Evolutionary conservation across 37 sponge, comb jelly and placozoan species (phyloP), one percentile per base, ranked within the genome.

Genomic region (Axinella damicornis): DNA sequence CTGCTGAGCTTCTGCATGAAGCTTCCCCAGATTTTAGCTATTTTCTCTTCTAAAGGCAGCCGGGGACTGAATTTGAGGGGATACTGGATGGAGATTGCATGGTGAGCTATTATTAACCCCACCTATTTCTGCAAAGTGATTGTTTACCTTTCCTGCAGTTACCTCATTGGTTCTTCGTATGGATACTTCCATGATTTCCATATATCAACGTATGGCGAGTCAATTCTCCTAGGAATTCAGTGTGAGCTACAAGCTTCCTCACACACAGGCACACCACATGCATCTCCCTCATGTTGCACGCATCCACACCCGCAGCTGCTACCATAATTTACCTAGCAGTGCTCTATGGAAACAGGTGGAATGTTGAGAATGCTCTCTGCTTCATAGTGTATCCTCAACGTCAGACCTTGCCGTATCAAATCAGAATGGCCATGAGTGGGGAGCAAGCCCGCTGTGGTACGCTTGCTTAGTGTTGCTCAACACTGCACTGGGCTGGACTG

Each of bases 21-120:
- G 60, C 53, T 89, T 46, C 89, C 89, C 18, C 89, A 89, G 33
- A 64, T 89, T 17, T 22, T 16, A 38, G 59, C 69, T 20, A 66
- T 83, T 24, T 75, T 46, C 22, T 52, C 39, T 18, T 69, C 84
- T 20, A 56, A 53, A 32, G 76, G 71, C 30, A 74, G 68, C 25
- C 19, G 57, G 54, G 89, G 89, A 19, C 19, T 85, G 24, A 78
- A 59, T 35, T 11, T 54, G 15, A 25, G 86, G 19, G 86, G 71
- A 0, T 69, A 85, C 63, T 78, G 78, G 78, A 39, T 85, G 71
- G 86, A 85, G 9, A 65, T 85, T 5, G 40, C 38, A 19, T 30
- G 80, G 87, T 87, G 41, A 39, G 84, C 19, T 55, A 2, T 1
- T 20, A 19, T 2, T 46, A 33, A 28, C 32, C 12, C 4, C 34